Evolutionary conservation across 2,113 vertebrate species (phyloP).

Genomic region (Oxyura jamaicensis): DNA sequence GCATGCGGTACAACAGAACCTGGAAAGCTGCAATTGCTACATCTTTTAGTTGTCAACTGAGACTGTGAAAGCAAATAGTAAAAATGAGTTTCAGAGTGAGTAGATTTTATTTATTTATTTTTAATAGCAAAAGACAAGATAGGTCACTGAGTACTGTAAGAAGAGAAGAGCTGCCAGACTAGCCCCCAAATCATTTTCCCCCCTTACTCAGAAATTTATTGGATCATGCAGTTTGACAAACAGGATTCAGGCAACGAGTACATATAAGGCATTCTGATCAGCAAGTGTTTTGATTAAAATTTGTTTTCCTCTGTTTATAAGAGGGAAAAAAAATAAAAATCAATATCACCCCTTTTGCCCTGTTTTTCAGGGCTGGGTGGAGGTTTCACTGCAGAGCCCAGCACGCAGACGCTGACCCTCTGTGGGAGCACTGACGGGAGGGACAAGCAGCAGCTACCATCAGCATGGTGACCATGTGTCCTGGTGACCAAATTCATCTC

Average conservation of each 20-base stretch:
- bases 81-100: conserved; percentile 14
- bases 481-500: neutral
- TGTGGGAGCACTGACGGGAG: neutral
- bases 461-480: neutral
- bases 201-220: neutral
- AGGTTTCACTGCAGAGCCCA: neutral
- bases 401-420: no score
- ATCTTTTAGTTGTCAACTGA: conserved; percentile 42
- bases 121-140: neutral
- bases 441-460: neutral
- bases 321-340: no score
- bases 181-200: neutral
- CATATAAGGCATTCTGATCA: neutral
- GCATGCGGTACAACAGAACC: neutral
- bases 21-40: neutral
- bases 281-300: neutral
- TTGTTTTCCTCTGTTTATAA: neutral
- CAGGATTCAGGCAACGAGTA: neutral
- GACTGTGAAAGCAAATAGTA: conserved; percentile 9
- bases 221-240: neutral
- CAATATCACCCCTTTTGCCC: neutral
- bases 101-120: neutral
- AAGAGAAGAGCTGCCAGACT: neutral
- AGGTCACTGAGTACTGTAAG: neutral
- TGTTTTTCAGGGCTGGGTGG: neutral